Base-by-base conservation (phyloP, 2,888 invertebrate genomes). In the Dicyrtomina minuta region DNA sequence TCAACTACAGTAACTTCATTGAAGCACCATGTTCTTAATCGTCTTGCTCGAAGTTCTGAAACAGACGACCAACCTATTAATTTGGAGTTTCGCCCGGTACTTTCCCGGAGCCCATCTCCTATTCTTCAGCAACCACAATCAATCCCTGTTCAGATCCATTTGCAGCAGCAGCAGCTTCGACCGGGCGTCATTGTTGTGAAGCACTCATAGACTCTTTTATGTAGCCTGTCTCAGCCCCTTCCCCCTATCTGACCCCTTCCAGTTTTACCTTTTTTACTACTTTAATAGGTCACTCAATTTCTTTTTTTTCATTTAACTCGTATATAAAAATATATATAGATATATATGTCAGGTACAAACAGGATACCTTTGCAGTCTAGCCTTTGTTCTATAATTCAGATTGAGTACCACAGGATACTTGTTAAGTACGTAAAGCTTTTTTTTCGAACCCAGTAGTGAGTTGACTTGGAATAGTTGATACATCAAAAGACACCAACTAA, bases 171-270 rank as follows among this genome's bases (percentile, higher is more conserved):
- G 82, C 88, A 89, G 80, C 88, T 89, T 79, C 88, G 93, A 80
- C 93, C 93, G 24, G 93, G 93, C 74, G 94, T 94, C 72, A 94
- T 94, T 79, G 93, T 94, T 71, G 92, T 91, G 70, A 92, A 93
- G 83, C 92, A 92, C 56, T 72, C 73, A 64, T 77, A 74, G 72
- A 66, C 61, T 39, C 53, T 53, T 46, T 61, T 27, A 22, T 49
- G 8, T 33, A 33, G 33, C 33, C 33, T 33, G 33, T 33, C 33
- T 33, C 33, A 33, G 33, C 33, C 33, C 33, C 33, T 33, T n/a
- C n/a, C 33, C 33, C 33, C 33, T 33, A 3, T 33, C 58, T 20
- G 17, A 17, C 46, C 20, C 46, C 58, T 39, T 20, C 33, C 33
- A 58, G n/a, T 58, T 58, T 58, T 39, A 58, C 58, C 58, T 58